phyloP scores from a whole-genome alignment of 1,140 invertebrate genomes.

The Cecropterus lyciades region DNA sequence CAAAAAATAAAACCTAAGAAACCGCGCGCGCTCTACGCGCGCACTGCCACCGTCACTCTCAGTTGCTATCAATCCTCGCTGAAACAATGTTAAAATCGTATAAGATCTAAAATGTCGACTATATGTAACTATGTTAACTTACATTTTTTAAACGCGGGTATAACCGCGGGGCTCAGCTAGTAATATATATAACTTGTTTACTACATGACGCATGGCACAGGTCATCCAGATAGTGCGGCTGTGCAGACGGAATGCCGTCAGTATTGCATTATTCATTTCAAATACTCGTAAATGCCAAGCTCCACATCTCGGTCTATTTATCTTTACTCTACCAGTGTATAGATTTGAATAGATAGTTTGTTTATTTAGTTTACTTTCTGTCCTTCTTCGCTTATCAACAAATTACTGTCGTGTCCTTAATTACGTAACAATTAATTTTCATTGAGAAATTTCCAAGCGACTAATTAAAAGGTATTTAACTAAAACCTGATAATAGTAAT shows the following conservation, averaged over 20 bases:
- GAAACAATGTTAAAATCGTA: no score
- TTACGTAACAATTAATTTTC: neutral
- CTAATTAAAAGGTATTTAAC: no score
- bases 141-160: no score
- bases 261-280: conserved; percentile 27
- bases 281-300: conserved; percentile 30
- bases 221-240: conserved; percentile 30
- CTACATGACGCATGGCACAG: conserved; percentile 35
- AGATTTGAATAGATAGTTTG: conserved; percentile 3
- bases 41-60: no score
- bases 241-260: conserved; percentile 33
- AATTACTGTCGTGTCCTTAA: neutral
- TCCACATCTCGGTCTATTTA: conserved; percentile 22
- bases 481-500: no score
- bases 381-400: neutral
- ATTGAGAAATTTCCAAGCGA: no score
- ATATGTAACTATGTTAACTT: no score
- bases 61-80: no score
- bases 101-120: no score
- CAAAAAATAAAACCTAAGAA: no score
- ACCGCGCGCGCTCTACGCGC: no score
- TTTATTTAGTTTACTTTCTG: neutral
- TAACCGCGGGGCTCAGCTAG: no score
- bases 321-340: conserved; percentile 2
- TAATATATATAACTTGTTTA: conserved; percentile 27